Evolutionary conservation across 1,140 invertebrate species (phyloP).

Genomic region (Chrysoperla carnea): DNA sequence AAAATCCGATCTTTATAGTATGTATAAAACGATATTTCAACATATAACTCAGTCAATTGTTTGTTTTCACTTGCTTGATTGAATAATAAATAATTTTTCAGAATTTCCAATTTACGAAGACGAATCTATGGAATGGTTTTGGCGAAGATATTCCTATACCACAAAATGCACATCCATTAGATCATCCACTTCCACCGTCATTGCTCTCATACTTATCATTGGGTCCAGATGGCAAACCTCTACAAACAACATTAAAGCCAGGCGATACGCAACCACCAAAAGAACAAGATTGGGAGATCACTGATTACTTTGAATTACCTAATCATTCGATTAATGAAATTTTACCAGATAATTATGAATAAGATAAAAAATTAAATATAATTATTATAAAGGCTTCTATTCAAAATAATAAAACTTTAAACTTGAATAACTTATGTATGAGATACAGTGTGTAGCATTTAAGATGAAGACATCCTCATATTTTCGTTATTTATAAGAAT

Average conservation of each 20-base stretch:
- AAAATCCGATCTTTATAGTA: too few species aligned
- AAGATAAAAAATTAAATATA: slow-evolving; percentile 1
- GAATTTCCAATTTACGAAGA: slow-evolving; percentile 36
- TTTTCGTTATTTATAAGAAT: too few species aligned
- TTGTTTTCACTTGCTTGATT: neutral
- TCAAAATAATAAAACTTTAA: too few species aligned
- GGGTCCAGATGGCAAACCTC: slow-evolving; percentile 32
- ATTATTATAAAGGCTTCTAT: slow-evolving; percentile 3
- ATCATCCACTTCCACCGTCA: slow-evolving; percentile 22
- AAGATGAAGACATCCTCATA: too few species aligned
- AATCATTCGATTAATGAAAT: slow-evolving; percentile 4
- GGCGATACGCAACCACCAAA: slow-evolving; percentile 12
- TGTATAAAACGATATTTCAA: too few species aligned
- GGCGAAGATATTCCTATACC: slow-evolving; percentile 32
- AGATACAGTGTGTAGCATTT: too few species aligned
- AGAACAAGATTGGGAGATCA: slow-evolving; percentile 31
- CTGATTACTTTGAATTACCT: slow-evolving; percentile 33
- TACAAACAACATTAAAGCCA: slow-evolving; percentile 30
- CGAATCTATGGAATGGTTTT: slow-evolving; percentile 24
- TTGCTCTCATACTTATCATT: slow-evolving; percentile 39
- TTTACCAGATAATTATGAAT: neutral
- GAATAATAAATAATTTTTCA: slow-evolving; percentile 19
- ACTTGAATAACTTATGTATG: too few species aligned
- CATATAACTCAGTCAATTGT: too few species aligned
- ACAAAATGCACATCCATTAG: slow-evolving; percentile 34